Evolutionary conservation across 1,140 invertebrate species (phyloP).

Genomic region (Theocolax elegans): DNA sequence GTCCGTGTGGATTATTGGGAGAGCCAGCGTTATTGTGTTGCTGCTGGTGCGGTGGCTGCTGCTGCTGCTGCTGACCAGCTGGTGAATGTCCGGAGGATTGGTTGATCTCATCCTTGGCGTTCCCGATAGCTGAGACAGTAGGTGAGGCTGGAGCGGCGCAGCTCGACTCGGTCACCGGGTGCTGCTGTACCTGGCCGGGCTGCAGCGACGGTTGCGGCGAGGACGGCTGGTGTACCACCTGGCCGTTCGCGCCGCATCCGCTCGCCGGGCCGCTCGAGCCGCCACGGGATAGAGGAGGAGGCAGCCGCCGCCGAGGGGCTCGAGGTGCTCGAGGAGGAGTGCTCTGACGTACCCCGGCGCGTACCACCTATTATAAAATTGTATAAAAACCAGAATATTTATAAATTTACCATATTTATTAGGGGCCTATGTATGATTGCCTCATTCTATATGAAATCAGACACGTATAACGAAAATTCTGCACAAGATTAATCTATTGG

Average conservation of each 20-base stretch:
- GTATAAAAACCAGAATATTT: neutral
- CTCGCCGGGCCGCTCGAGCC: constrained; percentile 22
- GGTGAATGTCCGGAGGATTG: neutral
- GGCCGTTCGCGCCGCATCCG: constrained; percentile 36
- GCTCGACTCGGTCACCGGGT: constrained; percentile 49
- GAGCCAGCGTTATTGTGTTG: constrained; percentile 53
- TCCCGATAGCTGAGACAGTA: constrained; percentile 50
- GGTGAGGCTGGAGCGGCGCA: constrained; percentile 59
- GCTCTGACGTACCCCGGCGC: constrained; percentile 66
- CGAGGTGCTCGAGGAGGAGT: constrained; percentile 61
- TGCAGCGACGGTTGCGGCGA: constrained; percentile 40
- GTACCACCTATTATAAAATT: constrained; percentile 60
- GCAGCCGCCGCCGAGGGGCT: constrained; percentile 52
- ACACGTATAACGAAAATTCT: constrained; percentile 13
- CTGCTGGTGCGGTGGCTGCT: neutral
- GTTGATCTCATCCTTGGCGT: constrained; percentile 11
- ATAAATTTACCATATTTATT: constrained; percentile 40
- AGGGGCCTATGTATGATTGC: constrained; percentile 23
- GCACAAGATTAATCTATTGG: no score
- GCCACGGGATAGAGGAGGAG: constrained; percentile 45
- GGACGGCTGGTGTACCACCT: constrained; percentile 7
- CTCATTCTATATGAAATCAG: constrained; percentile 9
- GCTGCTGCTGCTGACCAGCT: neutral
- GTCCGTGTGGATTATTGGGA: neutral
- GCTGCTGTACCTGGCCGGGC: constrained; percentile 48